A percentile compares a stretch with the other conserved stretches of the same genome.
Evolutionary conservation across 2,113 vertebrate genomes (phyloP).

Genomic region (Narcine bancroftii): DNA sequence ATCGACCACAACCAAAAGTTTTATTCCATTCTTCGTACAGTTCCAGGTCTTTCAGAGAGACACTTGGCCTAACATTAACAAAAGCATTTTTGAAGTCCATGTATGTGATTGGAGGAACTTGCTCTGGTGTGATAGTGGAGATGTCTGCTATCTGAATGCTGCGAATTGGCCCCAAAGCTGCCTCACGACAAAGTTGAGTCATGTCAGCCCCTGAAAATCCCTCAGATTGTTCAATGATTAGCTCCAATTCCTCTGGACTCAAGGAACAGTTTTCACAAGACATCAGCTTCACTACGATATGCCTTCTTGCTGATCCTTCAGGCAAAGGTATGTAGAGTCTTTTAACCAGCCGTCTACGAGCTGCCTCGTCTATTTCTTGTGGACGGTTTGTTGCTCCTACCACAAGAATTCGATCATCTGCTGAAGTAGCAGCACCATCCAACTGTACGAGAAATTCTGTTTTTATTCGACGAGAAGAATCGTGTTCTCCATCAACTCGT

Average conservation of each 20-base stretch:
- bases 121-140: conserved; percentile 70
- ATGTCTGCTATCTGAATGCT: conserved; percentile 77
- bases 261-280: conserved; percentile 67
- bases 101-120: conserved; percentile 76
- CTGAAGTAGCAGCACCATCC: conserved; percentile 82
- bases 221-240: conserved; percentile 60
- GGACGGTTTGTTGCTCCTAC: conserved; percentile 92
- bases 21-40: conserved; percentile 86
- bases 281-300: conserved; percentile 79
- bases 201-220: conserved; percentile 92
- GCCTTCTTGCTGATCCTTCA: conserved; percentile 66
- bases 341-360: conserved; percentile 79
- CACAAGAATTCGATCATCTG: conserved; percentile 86
- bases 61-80: conserved; percentile 73
- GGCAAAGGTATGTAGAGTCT: conserved; percentile 89
- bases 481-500: conserved; percentile 84
- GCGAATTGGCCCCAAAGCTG: conserved; percentile 88
- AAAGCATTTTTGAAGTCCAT: conserved; percentile 80
- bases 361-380: conserved; percentile 92
- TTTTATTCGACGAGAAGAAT: conserved; percentile 88
- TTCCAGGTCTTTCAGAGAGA: conserved; percentile 77
- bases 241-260: conserved; percentile 59
- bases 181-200: conserved; percentile 88
- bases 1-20: conserved; percentile 84
- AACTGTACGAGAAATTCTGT: conserved; percentile 92